Evolutionary conservation across 2,113 vertebrate genomes (phyloP), one percentile per base, ranked within the genome.

Genomic region (Cyanocitta stelleri): DNA sequence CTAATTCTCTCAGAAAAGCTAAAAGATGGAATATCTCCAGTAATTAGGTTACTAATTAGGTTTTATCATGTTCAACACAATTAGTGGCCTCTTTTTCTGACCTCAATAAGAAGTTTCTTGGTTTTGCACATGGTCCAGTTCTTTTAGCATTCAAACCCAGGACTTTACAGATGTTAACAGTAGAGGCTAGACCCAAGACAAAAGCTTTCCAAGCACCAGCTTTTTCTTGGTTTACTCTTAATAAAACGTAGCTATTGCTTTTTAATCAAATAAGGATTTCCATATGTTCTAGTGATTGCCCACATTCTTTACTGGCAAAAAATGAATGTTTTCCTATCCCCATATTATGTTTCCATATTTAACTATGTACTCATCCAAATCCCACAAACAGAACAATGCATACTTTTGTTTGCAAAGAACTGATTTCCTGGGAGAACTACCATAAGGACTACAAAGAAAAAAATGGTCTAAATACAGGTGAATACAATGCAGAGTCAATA

Each of bases 241-340:
- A 83, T 58, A 71, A 89, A 86, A 66, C 37, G 29, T 1, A 90
- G 61, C 24, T 75, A 44, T 41, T 52, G 30, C 23, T 78, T 92
- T 93, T 67, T 77, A 84, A 90, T 81, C 55, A 75, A 93, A 78
- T 55, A 61, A 66, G 48, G 56, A 95, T 85, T 95, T 89, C 48
- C 76, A 27, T 66, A 76, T 27, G 52, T 89, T 89, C 77, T 52
- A 56, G n/a, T 56, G 73, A 39, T 30, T 75, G 19, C 35, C 15
- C 16, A 16, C 0, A 0, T 89, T 32, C 35, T 91, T 75, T 56
- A n/a, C 16, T 54, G 39, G 39, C 56, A 82, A 78, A 85, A 9
- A 83, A 88, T 82, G 61, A 14, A 89, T 14, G 16, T 75, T 79
- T 77, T 85, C 56, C 33, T 23, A 58, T 56, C 9, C 8, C 16